Conservation (phyloP, 1,140 invertebrate genomes). For the Antheraea pernyi region DNA sequence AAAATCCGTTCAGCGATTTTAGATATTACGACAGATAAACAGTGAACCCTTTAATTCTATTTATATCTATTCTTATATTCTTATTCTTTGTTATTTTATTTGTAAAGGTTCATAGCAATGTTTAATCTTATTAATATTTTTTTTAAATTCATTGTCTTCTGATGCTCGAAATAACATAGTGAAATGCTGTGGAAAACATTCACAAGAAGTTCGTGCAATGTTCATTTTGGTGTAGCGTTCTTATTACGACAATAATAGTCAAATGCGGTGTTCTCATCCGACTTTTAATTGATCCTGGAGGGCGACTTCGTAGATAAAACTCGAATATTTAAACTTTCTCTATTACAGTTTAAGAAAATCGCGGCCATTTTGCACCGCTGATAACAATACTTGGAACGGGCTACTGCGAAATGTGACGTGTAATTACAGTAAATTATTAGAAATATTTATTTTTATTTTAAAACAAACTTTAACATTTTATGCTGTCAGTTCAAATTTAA, state of each 20-base stretch:
- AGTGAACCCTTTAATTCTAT: no score
- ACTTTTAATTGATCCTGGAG: constrained; percentile 78
- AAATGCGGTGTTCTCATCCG: constrained; percentile 50
- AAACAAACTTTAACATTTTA: background rate
- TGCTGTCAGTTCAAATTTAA: no score
- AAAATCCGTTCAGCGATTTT: no score
- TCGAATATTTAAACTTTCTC: constrained; percentile 73
- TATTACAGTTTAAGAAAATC: constrained; percentile 77
- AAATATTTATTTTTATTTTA: background rate
- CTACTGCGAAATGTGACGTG: constrained; percentile 42
- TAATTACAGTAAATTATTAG: constrained; percentile 24
- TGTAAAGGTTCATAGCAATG: no score
- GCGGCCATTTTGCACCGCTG: constrained; percentile 58
- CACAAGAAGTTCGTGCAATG: constrained; percentile 17
- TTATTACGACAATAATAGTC: constrained; percentile 72
- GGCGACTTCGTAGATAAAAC: constrained; percentile 71
- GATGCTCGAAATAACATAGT: constrained; percentile 14
- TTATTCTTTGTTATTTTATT: no score
- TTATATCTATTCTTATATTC: no score
- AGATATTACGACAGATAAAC: no score
- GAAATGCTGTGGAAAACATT: constrained; percentile 1
- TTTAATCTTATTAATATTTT: background rate
- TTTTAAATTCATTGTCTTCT: background rate
- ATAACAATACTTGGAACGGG: constrained; percentile 66
- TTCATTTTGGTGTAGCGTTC: constrained; percentile 28